These are phyloP conservation scores for Pherbina coryleti DNA, from an alignment of 2,888 invertebrate genomes.

Conservation along the genomic window DNA sequence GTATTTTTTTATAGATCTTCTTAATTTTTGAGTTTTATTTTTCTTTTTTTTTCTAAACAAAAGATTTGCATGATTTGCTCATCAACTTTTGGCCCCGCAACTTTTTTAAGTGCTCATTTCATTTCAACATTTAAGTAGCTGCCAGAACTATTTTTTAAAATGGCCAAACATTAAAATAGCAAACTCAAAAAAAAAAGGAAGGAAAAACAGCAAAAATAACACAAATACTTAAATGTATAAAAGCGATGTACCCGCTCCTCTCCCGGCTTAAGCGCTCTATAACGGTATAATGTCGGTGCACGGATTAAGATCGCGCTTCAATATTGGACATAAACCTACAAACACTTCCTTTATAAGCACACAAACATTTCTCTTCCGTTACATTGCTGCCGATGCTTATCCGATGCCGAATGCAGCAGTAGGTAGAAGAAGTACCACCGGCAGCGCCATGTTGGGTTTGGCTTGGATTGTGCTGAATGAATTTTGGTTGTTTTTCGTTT, in stretches of 20 bases:
- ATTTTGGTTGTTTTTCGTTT: conserved; percentile 24
- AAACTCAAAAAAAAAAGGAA: not conserved
- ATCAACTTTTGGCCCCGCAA: too few species aligned
- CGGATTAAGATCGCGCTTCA: conserved; percentile 6
- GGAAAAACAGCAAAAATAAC: not conserved
- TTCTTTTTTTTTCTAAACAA: too few species aligned
- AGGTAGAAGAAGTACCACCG: too few species aligned
- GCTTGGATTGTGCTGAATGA: not conserved
- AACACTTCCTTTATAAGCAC: not conserved
- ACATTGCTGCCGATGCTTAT: not conserved
- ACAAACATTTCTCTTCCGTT: not conserved
- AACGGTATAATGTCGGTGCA: not conserved
- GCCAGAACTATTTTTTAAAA: not conserved
- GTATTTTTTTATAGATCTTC: not conserved
- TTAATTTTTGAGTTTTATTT: not conserved
- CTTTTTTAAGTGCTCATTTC: not conserved
- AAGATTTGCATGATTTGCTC: too few species aligned
- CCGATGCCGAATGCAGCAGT: not conserved
- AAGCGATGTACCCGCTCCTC: not conserved
- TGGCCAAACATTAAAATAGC: not conserved
- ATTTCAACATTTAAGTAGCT: not conserved
- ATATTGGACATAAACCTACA: not conserved
- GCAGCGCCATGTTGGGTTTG: not conserved
- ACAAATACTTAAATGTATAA: not conserved
- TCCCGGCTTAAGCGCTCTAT: not conserved